Base-by-base conservation (phyloP, 2,888 invertebrate species). In the Agelastica alni region DNA sequence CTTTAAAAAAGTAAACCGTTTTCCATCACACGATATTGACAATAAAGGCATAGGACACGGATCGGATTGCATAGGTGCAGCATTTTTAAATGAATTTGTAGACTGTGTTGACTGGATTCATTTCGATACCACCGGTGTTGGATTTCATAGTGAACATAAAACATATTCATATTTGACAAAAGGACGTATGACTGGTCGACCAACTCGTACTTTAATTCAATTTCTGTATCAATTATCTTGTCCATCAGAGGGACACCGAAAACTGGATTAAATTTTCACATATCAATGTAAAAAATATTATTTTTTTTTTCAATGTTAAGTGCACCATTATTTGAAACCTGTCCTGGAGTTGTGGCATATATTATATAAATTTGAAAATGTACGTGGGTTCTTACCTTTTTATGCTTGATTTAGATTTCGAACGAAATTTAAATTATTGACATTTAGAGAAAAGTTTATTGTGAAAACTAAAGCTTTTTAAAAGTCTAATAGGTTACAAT, bases 71-170 rank as follows among this genome's bases (percentile, higher is more conserved):
- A 56, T 75, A 10, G 77, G 64, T 0, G 77, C 78, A 3, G 77
- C 77, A 0, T 77, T 77, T 60, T 61, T 78, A 4, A 73, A 75
- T 45, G 83, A 84, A 66, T 85, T 84, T 73, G 77, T 83, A 34
- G 75, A 73, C 5, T 79, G 78, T 59, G 76, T 80, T 13, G 79
- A 83, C 64, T 85, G 84, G 84, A 74, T 83, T 58, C 84, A 85
- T 69, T 73, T 85, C 57, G 84, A 85, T 69, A 83, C 81, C 18
- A 82, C 83, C 31, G 83, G 84, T 22, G 81, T 68, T 2, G 81
- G 82, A 2, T 81, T 82, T 77, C 72, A 72, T 44, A 75, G 78
- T 62, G 75, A 77, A 53, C 77, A 76, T 58, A 80, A 81, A 61
- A 78, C 81, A 55, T 77, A 79, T 44, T 76, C 82, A 0, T 85